Percentiles rank a stretch among this genome's conserved stretches.
Conservation (phyloP, 2,888 invertebrate genomes). For the Heterodera filipjevi region DNA sequence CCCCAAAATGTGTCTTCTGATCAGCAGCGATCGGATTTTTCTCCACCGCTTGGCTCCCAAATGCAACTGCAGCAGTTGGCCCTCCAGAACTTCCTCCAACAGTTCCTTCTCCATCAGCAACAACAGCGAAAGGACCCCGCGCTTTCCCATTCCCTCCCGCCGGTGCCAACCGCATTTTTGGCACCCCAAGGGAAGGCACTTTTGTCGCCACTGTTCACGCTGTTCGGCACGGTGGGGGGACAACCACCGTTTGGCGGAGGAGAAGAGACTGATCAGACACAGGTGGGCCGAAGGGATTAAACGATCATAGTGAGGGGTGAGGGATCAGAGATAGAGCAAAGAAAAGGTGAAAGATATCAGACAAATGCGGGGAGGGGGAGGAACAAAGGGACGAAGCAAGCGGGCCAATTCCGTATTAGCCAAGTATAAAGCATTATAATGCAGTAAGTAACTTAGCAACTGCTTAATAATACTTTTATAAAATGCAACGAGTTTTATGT, state of each 20-base stretch:
- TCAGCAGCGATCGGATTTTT: not conserved
- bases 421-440: too few relatives aligned
- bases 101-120: not conserved
- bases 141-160: not conserved
- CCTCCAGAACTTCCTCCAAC: not conserved
- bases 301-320: too few relatives aligned
- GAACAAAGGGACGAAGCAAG: too few relatives aligned
- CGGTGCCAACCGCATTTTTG: not conserved
- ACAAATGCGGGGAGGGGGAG: too few relatives aligned
- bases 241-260: not conserved
- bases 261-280: not conserved
- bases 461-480: too few relatives aligned
- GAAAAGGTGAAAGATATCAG: too few relatives aligned
- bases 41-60: not conserved
- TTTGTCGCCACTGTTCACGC: constrained; percentile 1
- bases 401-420: too few relatives aligned
- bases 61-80: constrained; percentile 10
- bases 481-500: too few relatives aligned
- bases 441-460: too few relatives aligned
- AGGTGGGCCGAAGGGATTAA: not conserved
- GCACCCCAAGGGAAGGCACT: not conserved
- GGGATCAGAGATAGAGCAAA: too few relatives aligned
- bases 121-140: constrained; percentile 4
- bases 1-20: not conserved
- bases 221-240: not conserved